Conservation (phyloP, 2,797 vertebrate genomes). For the Avahi laniger region DNA sequence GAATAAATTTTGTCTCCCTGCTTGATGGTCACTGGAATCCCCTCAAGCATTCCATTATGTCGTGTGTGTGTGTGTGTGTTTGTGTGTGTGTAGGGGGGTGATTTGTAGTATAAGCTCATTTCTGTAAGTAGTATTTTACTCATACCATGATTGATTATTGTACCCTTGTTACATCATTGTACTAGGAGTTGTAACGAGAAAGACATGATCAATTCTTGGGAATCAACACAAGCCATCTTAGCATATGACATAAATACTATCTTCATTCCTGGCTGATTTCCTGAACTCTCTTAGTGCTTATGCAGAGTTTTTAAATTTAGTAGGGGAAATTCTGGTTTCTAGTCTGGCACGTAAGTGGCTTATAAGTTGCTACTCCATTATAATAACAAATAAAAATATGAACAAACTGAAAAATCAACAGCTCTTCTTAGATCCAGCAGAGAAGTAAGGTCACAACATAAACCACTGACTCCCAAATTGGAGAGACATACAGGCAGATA, state of each 20-base stretch:
- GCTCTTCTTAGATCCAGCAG: neutral
- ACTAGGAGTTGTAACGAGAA: neutral
- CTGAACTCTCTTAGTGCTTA: neutral
- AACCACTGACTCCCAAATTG: neutral
- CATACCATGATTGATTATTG: neutral
- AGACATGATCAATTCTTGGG: neutral
- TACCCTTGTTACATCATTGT: neutral
- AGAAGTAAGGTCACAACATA: neutral
- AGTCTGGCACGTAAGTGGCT: neutral
- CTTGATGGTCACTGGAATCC: neutral
- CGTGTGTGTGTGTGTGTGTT: neutral
- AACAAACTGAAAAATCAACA: neutral
- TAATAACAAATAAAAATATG: neutral
- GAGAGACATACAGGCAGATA: neutral
- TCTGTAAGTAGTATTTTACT: neutral
- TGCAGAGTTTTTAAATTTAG: neutral
- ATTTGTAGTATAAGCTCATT: neutral
- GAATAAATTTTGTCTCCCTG: neutral
- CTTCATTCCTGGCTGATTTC: neutral
- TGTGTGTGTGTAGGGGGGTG: too few species aligned
- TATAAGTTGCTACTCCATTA: neutral
- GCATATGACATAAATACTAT: neutral
- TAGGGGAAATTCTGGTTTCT: neutral
- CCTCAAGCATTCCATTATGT: neutral
- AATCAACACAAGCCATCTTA: neutral